Evolutionary conservation across 2,888 invertebrate genomes (phyloP).

Genomic region (Diarsia rubi): DNA sequence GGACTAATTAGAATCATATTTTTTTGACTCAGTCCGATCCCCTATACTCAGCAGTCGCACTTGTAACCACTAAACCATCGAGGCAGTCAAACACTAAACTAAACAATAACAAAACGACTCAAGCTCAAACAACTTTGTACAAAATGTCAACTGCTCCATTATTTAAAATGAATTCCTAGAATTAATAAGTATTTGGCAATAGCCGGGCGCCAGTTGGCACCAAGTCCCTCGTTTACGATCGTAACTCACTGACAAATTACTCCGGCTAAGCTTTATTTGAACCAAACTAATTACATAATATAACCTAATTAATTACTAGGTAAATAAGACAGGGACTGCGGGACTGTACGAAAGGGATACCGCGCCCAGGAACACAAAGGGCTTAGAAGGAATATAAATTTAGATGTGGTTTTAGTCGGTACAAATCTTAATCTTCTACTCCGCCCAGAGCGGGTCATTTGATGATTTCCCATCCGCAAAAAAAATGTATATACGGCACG

Average conservation of each 20-base stretch:
- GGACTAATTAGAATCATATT: too few species aligned
- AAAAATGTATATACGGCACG: too few species aligned
- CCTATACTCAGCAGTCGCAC: too few species aligned
- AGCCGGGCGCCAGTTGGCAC: constrained; percentile 56
- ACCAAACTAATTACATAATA: constrained; percentile 22
- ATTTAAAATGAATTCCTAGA: constrained; percentile 49
- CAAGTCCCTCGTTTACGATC: constrained; percentile 14
- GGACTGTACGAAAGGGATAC: too few species aligned
- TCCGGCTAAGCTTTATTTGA: constrained; percentile 17
- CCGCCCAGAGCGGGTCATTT: too few species aligned
- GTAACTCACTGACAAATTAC: constrained; percentile 57
- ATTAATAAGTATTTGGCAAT: constrained; percentile 49
- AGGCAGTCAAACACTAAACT: background rate
- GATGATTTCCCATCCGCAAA: too few species aligned
- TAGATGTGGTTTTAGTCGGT: too few species aligned
- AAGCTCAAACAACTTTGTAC: constrained; percentile 17
- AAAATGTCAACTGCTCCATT: constrained; percentile 43
- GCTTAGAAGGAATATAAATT: too few species aligned
- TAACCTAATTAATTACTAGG: constrained; percentile 20
- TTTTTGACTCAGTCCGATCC: too few species aligned
- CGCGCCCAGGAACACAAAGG: too few species aligned
- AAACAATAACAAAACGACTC: constrained; percentile 23
- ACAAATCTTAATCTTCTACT: too few species aligned
- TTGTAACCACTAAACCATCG: too few species aligned
- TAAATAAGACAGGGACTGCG: background rate